Base-by-base conservation (phyloP, 2,113 vertebrate species). In the Mesoclemmys tuberculata region DNA sequence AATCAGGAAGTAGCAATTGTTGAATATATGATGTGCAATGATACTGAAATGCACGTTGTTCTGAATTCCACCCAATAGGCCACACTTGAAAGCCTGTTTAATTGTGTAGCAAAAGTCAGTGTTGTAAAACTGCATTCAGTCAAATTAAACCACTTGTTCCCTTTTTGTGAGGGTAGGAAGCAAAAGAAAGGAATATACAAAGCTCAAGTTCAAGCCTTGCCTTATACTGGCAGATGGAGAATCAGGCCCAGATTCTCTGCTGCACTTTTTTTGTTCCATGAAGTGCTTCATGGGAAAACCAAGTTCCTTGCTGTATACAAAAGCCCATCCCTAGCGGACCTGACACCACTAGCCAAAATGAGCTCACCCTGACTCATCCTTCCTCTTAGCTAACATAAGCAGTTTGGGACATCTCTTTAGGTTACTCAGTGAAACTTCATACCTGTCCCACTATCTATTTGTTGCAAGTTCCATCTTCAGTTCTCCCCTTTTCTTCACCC, bases 281-380 rank as follows among this genome's bases (percentile, higher is more conserved):
- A 84, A 94, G 90, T 88, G 84, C 88, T 90, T 77, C 55, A 44
- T 1, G 81, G n/a, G 13, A 87, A 92, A 90, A 92, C 35, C 27
- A 75, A 89, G 8, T 91, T 87, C 71, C 81, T 94, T 77, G 92
- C 77, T 55, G 93, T 44, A 51, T 71, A 71, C 3, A 19, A 14
- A 93, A 90, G 87, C 85, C 11, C 8, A 35, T 77, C 84, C 79
- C 82, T 8, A 80, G 81, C 75, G 92, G 52, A 22, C 41, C 48
- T 56, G 85, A 74, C 68, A 85, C 35, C 35, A 79, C 21, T 87
- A 75, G 24, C 55, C 87, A 71, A 93, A 93, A 95, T 82, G 24
- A 88, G 85, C n/a, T 89, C 10, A 90, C 92, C 86, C 87, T 80
- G 90, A 84, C 82, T 85, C 51, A 89, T 94, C 92, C 64, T 87